phyloP scores from a whole-genome alignment of 2,797 vertebrate species.

The Sebastes dallii region DNA sequence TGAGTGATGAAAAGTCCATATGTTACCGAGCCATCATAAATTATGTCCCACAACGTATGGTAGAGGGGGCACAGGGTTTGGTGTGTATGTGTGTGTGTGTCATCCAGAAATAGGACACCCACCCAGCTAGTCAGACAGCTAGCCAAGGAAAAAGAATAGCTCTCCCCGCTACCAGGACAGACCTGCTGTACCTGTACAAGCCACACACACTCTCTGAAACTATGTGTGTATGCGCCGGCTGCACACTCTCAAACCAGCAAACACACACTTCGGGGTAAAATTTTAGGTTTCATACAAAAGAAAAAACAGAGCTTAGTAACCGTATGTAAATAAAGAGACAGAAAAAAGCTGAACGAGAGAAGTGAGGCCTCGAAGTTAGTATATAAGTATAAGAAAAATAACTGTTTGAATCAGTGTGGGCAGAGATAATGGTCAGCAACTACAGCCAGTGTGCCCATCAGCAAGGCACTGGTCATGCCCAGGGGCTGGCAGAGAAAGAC shows the following conservation, averaged over 20 bases:
- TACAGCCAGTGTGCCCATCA: not conserved
- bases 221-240: not conserved
- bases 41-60: slow-evolving; percentile 92
- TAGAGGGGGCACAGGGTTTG: slow-evolving; percentile 81
- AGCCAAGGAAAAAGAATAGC: slow-evolving; percentile 93
- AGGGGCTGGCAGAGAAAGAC: not conserved
- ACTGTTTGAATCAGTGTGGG: not conserved
- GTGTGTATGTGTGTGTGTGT: slow-evolving; percentile 69
- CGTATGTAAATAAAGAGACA: not conserved
- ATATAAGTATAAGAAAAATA: not conserved
- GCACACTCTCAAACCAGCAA: not conserved
- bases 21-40: slow-evolving; percentile 94
- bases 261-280: not conserved
- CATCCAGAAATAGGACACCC: slow-evolving; percentile 95
- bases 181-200: slow-evolving; percentile 73
- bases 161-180: slow-evolving; percentile 86
- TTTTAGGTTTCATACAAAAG: not conserved
- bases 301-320: not conserved
- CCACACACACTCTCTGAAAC: slow-evolving; percentile 28
- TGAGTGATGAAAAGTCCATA: slow-evolving; percentile 98
- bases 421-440: not conserved
- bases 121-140: slow-evolving; percentile 77
- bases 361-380: not conserved
- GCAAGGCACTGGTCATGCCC: not conserved
- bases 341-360: not conserved